Conservation (phyloP, 2,113 vertebrate genomes). For the Lophius piscatorius region DNA sequence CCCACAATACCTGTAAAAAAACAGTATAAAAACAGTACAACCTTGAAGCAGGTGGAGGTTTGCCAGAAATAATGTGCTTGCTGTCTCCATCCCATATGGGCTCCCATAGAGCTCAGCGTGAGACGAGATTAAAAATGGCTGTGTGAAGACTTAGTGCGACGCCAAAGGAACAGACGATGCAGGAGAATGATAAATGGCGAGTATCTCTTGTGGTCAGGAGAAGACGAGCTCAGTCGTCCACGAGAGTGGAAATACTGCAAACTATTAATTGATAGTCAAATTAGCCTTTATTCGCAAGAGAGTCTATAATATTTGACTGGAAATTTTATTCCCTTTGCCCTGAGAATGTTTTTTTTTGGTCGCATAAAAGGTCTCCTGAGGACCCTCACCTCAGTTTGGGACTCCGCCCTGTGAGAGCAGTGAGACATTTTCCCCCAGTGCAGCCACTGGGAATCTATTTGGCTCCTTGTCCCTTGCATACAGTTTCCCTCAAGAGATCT, state of each 20-base stretch:
- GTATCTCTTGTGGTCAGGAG: too few relatives aligned
- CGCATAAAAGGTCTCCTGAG: too few relatives aligned
- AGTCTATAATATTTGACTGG: background rate
- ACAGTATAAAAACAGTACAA: background rate
- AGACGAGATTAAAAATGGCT: background rate
- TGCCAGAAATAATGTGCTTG: background rate
- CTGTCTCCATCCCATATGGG: background rate
- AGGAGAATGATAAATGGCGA: background rate
- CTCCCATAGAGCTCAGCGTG: background rate
- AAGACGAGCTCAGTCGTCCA: too few relatives aligned
- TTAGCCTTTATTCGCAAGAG: background rate
- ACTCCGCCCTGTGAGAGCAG: conserved; percentile 16
- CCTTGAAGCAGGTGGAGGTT: background rate
- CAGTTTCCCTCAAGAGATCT: conserved; percentile 37
- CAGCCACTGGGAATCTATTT: conserved; percentile 33
- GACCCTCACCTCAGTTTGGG: conserved; percentile 6
- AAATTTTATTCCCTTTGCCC: conserved; percentile 3
- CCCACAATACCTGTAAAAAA: too few relatives aligned
- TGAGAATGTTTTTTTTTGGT: background rate
- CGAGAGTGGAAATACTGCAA: background rate
- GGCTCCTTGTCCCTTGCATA: conserved; percentile 37
- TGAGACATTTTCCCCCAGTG: conserved; percentile 36
- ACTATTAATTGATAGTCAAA: background rate
- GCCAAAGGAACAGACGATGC: background rate
- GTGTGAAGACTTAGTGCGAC: background rate